Conservation (phyloP, 2,113 vertebrate species). For the Coryphaenoides rupestris region DNA sequence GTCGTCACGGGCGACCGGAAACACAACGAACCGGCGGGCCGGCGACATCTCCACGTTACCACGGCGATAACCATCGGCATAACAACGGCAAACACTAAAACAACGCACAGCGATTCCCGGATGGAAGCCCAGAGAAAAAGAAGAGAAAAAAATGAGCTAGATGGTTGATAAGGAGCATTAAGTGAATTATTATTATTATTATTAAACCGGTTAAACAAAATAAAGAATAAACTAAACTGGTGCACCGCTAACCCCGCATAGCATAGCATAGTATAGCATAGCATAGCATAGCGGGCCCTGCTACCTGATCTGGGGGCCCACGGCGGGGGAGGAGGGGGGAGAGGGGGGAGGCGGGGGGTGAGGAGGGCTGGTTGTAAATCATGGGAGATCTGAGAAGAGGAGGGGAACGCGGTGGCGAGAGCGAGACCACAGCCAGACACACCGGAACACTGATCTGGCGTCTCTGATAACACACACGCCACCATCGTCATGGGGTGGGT, state of each 20-base stretch:
- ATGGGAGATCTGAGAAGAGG: constrained; percentile 48
- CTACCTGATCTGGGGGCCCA: constrained; percentile 41
- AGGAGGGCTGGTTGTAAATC: constrained; percentile 41
- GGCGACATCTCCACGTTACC: no score
- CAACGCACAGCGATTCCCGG: no score
- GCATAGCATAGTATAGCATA: not conserved
- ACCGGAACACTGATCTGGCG: constrained; percentile 45
- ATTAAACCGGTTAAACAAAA: no score
- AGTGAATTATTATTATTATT: no score
- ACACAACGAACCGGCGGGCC: no score
- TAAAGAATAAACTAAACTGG: constrained; percentile 14
- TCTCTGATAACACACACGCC: constrained; percentile 42
- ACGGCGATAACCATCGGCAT: no score
- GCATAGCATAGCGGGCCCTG: constrained; percentile 34
- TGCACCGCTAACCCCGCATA: constrained; percentile 1
- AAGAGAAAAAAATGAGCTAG: constrained; percentile 1
- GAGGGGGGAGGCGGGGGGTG: not conserved
- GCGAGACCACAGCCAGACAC: constrained; percentile 40
- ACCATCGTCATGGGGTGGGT: no score
- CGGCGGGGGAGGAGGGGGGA: not conserved
- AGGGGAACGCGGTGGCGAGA: constrained; percentile 33
- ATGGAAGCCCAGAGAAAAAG: not conserved
- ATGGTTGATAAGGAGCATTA: constrained; percentile 5
- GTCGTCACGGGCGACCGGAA: no score
- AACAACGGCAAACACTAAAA: no score